Base-by-base conservation (phyloP, 2,797 vertebrate species). In the Manis javanica region DNA sequence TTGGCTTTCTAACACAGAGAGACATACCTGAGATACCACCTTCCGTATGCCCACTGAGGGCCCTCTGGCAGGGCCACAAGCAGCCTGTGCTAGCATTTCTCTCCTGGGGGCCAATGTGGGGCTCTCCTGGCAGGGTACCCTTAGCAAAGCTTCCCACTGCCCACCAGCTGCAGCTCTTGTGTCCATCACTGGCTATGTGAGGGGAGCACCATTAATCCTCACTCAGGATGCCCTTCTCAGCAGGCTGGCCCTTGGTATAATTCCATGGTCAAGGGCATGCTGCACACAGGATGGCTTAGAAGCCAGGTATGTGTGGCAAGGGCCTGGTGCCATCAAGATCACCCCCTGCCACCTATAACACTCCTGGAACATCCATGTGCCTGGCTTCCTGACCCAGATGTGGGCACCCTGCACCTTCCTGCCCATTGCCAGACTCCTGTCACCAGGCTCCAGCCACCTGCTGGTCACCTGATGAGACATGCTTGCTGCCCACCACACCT, bases 391-490 rank as follows among this genome's bases (percentile, higher is more conserved):
- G 77, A 24, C 31, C 57, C n/a, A 24, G 78, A 69, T 37, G 15
- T 0, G 0, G 63, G 26, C 69, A 51, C 55, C 15, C 16, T 0
- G 78, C 53, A 53, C 26, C 82, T 18, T 21, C 34, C 42, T 63
- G 31, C 15, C 51, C 18, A 3, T 37, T 37, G 75, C 92, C 91
- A 83, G 51, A 42, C 6, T 69, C 15, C 53, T 86, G 53, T 72
- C 87, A 10, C 26, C 5, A 0, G 61, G 39, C 64, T 92, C 42
- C 4, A 7, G 64, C 94, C 90, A 85, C 93, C 96, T 91, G 90
- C 87, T 85, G 71, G 64, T 91, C 90, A 85, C 91, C 96, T 89
- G 87, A 87, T 85, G 71, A 39, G 37, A 84, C 75, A 34, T 34
- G 15, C 0, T 2, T 16, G 69, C 57, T 12, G 89, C 78, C 1